A percentile compares a stretch with the other conserved stretches of the same genome.
phyloP scores from a whole-genome alignment of 2,113 vertebrate genomes.

The Miniopterus natalensis region DNA sequence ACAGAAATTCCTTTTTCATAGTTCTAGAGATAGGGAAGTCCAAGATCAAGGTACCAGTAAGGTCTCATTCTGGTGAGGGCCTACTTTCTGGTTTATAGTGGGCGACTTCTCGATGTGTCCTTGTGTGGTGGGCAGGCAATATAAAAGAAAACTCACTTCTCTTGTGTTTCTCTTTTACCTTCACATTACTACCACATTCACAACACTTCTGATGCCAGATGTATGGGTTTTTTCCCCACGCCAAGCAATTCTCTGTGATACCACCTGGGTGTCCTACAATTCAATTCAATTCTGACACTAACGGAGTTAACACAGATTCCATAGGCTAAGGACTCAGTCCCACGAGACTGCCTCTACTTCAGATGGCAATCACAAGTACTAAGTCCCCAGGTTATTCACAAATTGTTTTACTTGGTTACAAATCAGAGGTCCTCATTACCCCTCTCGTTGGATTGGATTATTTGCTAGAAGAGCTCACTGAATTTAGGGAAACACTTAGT shows the following conservation, averaged over 20 bases:
- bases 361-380: background rate
- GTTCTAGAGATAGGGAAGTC: background rate
- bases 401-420: background rate
- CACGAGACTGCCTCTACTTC: background rate
- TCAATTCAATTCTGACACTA: background rate
- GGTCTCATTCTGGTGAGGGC: background rate
- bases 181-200: background rate
- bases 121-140: accelerated
- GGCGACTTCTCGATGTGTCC: background rate
- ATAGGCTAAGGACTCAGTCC: background rate
- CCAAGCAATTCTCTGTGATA: background rate
- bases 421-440: background rate
- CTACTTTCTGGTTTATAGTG: background rate
- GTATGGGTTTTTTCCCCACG: background rate
- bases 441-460: background rate
- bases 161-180: background rate
- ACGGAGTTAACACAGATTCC: background rate
- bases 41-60: background rate
- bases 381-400: background rate
- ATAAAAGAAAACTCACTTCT: background rate
- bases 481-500: background rate
- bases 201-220: background rate
- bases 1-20: background rate
- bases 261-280: background rate
- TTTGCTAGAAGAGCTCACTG: background rate